These are phyloP conservation scores for Lanius collurio DNA, from an alignment of 2,113 vertebrate species.

Conservation along the genomic window DNA sequence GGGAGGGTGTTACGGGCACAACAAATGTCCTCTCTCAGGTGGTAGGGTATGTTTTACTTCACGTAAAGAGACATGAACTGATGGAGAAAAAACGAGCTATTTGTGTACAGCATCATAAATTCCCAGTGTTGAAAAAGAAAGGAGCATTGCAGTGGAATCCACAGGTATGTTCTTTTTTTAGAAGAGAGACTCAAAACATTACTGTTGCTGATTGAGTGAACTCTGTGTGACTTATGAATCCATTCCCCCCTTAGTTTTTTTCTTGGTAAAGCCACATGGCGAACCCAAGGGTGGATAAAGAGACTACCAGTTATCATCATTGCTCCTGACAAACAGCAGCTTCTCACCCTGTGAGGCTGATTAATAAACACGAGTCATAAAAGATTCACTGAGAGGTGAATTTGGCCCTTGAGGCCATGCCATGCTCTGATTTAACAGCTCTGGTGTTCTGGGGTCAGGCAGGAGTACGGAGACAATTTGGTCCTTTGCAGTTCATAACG, in stretches of 20 bases:
- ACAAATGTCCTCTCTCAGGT: background rate
- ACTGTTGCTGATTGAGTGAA: background rate
- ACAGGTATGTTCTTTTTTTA: background rate
- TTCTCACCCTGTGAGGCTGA: background rate
- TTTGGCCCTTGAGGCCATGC: background rate
- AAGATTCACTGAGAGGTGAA: background rate
- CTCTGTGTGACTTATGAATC: background rate
- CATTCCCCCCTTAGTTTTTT: rapidly evolving
- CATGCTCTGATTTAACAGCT: background rate
- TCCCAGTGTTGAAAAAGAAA: background rate
- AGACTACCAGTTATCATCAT: background rate
- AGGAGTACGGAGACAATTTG: background rate
- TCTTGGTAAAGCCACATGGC: background rate
- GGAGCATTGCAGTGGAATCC: background rate
- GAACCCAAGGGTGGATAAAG: background rate
- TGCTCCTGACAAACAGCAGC: background rate
- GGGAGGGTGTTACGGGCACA: background rate
- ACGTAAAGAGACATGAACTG: background rate
- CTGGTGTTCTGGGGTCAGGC: background rate
- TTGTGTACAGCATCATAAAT: background rate
- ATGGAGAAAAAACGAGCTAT: background rate
- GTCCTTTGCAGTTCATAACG: background rate
- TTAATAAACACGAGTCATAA: background rate
- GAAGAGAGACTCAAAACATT: background rate
- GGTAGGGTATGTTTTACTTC: background rate